Evolutionary conservation across 2,797 vertebrate genomes (phyloP).

Genomic region (Gallinago nigripennis): DNA sequence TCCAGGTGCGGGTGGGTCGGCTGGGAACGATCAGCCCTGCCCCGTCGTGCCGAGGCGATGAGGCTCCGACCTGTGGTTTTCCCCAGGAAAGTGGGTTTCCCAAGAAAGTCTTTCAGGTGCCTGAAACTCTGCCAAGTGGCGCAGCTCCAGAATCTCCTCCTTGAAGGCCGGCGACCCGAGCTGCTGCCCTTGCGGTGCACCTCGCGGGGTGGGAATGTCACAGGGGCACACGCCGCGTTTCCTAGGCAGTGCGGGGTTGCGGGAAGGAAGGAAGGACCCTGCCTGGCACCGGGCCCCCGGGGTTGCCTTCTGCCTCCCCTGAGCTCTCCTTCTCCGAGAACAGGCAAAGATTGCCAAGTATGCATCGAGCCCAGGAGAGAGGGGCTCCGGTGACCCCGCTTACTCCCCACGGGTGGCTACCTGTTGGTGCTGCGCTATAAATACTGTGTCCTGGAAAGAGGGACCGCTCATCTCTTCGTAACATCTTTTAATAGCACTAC

Average conservation of each 20-base stretch:
- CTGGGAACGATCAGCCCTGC: rapidly evolving
- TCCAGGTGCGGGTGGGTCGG: background rate
- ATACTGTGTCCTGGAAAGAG: background rate
- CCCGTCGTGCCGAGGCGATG: background rate
- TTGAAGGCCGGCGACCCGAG: background rate
- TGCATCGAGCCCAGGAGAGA: background rate
- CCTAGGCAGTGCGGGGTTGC: background rate
- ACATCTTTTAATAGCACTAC: background rate
- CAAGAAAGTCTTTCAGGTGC: background rate
- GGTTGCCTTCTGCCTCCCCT: background rate
- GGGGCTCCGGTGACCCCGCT: background rate
- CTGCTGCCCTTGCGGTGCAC: background rate
- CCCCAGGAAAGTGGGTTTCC: background rate
- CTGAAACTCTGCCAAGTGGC: background rate
- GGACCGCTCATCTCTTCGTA: background rate
- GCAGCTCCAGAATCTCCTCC: background rate
- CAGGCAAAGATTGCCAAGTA: background rate
- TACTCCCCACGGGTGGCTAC: background rate
- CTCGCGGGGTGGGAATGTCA: background rate
- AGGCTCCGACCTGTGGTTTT: rapidly evolving
- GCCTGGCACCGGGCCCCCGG: background rate
- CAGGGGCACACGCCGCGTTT: background rate
- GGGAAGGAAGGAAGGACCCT: background rate
- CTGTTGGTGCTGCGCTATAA: background rate
- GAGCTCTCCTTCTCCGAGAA: background rate